phyloP scores from a whole-genome alignment of 1,140 invertebrate genomes.

The Cecropterus lyciades region DNA sequence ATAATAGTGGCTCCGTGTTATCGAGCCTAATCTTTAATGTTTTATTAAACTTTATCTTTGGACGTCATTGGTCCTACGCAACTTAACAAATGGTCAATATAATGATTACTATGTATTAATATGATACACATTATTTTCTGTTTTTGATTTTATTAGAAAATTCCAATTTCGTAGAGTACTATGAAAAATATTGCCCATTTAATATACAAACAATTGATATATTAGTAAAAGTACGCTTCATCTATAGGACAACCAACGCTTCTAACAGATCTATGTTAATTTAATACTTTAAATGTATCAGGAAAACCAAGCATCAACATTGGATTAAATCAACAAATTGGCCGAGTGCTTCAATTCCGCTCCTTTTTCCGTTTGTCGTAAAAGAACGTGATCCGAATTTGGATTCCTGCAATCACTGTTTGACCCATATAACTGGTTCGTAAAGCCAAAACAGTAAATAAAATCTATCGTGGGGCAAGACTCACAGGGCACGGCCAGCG shows the following conservation, averaged over 20 bases:
- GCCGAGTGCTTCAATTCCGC: slow-evolving; percentile 24
- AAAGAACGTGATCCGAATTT: slow-evolving; percentile 25
- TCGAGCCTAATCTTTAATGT: too few species aligned
- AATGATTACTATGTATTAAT: too few species aligned
- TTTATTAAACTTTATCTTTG: too few species aligned
- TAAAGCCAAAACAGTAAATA: slow-evolving; percentile 35
- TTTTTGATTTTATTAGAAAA: too few species aligned
- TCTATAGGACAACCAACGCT: slow-evolving; percentile 1
- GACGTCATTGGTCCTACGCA: too few species aligned
- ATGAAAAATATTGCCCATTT: too few species aligned
- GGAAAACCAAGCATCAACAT: slow-evolving; percentile 15
- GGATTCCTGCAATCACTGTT: slow-evolving; percentile 31
- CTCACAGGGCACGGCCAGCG: slow-evolving; percentile 15
- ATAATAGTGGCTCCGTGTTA: too few species aligned
- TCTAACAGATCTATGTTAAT: slow-evolving; percentile 4
- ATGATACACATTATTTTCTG: too few species aligned
- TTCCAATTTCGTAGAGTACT: too few species aligned
- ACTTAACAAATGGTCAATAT: too few species aligned
- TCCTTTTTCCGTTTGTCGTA: slow-evolving; percentile 34
- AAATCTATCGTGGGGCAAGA: slow-evolving; percentile 13
- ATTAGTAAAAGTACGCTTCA: background rate
- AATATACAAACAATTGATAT: too few species aligned
- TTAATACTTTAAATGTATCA: slow-evolving; percentile 21
- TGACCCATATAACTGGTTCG: slow-evolving; percentile 34
- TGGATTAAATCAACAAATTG: slow-evolving; percentile 35